A percentile compares a stretch with the other conserved stretches of the same genome.
Evolutionary conservation across 2,797 vertebrate species (phyloP).

Genomic region (Esox lucius): DNA sequence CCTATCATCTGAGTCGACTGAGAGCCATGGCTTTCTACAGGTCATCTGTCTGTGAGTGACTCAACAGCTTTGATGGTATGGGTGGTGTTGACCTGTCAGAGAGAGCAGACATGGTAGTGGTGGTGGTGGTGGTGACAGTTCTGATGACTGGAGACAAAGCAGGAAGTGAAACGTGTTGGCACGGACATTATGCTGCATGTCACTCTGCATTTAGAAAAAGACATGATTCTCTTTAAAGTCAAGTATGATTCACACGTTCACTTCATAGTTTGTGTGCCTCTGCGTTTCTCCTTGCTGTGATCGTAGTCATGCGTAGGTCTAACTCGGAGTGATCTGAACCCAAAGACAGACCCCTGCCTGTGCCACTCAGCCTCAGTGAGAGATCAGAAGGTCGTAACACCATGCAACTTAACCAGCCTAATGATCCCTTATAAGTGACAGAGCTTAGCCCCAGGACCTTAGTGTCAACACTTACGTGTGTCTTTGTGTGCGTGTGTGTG

Average conservation of each 20-base stretch:
- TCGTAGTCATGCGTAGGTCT: background rate
- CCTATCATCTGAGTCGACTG: no score
- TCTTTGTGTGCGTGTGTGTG: background rate
- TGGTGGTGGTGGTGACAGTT: background rate
- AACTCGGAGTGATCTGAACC: conserved; percentile 3
- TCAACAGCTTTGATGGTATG: background rate
- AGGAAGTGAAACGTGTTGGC: background rate
- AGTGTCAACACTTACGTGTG: background rate
- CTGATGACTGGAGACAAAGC: background rate
- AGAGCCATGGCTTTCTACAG: background rate
- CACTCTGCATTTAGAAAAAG: background rate
- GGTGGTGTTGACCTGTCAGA: background rate
- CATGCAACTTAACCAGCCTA: background rate
- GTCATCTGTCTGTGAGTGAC: background rate
- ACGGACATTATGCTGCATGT: background rate
- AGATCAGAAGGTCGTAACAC: conserved; percentile 7
- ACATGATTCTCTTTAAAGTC: background rate
- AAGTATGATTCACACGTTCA: background rate
- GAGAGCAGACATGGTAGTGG: background rate
- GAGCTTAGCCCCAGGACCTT: background rate
- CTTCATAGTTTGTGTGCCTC: background rate
- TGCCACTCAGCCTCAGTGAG: background rate
- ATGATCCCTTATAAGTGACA: background rate
- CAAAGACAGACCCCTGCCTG: background rate
- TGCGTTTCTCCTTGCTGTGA: background rate